Conservation (phyloP, 1,140 invertebrate genomes). For the Ridgeia piscesae region DNA sequence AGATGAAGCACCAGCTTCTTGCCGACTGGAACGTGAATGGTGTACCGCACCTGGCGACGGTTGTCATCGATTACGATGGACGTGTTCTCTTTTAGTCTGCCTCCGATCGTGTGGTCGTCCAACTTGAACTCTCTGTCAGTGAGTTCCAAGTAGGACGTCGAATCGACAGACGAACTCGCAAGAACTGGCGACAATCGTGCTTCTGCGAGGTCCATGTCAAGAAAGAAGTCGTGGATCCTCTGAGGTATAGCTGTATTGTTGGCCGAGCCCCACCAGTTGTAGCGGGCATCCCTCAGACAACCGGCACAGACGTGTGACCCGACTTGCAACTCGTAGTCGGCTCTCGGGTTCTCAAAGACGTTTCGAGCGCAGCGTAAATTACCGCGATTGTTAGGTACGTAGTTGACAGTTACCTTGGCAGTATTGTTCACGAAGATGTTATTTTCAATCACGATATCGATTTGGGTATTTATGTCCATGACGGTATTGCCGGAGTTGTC, state of each 20-base stretch:
- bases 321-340: background rate
- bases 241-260: background rate
- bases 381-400: background rate
- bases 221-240: conserved; percentile 15
- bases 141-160: background rate
- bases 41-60: background rate
- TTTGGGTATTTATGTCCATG: background rate
- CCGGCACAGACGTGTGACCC: background rate
- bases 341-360: conserved; percentile 12
- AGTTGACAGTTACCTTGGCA: background rate
- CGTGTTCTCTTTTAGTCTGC: background rate
- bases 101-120: background rate
- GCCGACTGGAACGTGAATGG: background rate
- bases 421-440: background rate
- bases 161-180: background rate
- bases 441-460: background rate
- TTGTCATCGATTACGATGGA: background rate
- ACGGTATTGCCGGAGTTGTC: background rate
- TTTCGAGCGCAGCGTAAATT: background rate
- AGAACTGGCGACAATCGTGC: background rate
- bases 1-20: background rate
- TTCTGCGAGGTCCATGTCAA: background rate
- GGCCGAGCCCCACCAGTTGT: conserved; percentile 12
- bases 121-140: background rate
- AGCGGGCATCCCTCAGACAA: background rate